Base-by-base conservation (phyloP, 2,113 vertebrate species). In the Leptosomus discolor region DNA sequence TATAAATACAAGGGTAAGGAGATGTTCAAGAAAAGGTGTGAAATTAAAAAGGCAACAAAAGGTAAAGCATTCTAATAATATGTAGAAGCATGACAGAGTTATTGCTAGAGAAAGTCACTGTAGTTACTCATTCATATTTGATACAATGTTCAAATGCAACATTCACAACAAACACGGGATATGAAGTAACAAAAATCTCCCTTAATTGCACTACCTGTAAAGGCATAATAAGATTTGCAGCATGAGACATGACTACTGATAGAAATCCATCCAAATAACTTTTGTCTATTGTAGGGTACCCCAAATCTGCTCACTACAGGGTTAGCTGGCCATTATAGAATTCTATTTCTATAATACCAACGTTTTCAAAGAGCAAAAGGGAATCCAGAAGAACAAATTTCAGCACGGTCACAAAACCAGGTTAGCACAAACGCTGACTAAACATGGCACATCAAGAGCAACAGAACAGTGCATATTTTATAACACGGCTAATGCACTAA, bases 401-500 rank as follows among this genome's bases (percentile, higher is more conserved):
- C 5, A 46, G 34, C 41, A 29, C 22, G 3, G 19, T 17, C 53
- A 34, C 46, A 15, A 48, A 58, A 15, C 6, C 5, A 50, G 58
- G 43, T 39, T 0, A 24, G 63, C 76, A 39, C 17, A 24, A 54
- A 15, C 4, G 5, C 11, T 6, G 3, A 27, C 58, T 57, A 34
- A 76, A 60, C 13, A 20, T 0, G 15, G 50, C 3, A 10, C 14
- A 3, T 21, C 61, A 24, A 26, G 53, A 76, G 67, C 60, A 67
- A 67, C 57, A 41, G 20, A 77, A 46, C 5, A 71, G 22, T 43
- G 1, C 0, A 2, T 39, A 5, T 16, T 63, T 61, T 6, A 3
- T 23, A 17, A 22, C 37, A 1, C 1, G 1, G 46, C 24, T 37
- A 41, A 23, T 1, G 12, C 12, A 1, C 56, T 3, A 22, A 15